These are phyloP conservation scores for Tarsius wallacei DNA, from an alignment of 2,797 vertebrate genomes.

Conservation along the genomic window DNA sequence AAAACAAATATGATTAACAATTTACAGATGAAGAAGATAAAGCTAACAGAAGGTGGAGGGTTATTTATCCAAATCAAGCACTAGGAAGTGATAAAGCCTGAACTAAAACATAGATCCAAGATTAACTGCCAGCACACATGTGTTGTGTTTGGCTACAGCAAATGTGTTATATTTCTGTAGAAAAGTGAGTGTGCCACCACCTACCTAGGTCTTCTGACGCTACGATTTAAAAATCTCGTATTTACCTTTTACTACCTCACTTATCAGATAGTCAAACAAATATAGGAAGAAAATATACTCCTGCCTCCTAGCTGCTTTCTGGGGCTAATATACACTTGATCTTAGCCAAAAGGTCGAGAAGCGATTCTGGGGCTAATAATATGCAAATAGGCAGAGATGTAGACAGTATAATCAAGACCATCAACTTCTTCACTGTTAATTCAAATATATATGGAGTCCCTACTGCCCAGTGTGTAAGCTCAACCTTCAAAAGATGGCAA, in stretches of 20 bases:
- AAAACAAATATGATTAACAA: conserved; percentile 34
- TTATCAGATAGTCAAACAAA: conserved; percentile 33
- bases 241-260: neutral
- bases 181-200: neutral
- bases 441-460: neutral
- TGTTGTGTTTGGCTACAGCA: neutral
- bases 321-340: neutral
- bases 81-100: conserved; percentile 7
- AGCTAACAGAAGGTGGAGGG: neutral
- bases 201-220: neutral
- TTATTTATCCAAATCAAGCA: conserved; percentile 43
- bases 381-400: neutral
- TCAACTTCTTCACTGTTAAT: neutral
- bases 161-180: conserved; percentile 14
- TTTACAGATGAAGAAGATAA: conserved; percentile 56
- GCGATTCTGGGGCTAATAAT: neutral
- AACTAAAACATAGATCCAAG: neutral
- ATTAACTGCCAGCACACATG: neutral
- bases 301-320: neutral
- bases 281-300: neutral
- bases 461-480: neutral
- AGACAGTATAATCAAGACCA: conserved; percentile 52
- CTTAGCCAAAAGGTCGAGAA: too few relatives aligned
- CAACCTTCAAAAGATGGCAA: neutral
- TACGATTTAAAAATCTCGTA: conserved; percentile 7